Evolutionary conservation across 2,888 invertebrate genomes (phyloP).

Genomic region (Aporophyla lueneburgensis): DNA sequence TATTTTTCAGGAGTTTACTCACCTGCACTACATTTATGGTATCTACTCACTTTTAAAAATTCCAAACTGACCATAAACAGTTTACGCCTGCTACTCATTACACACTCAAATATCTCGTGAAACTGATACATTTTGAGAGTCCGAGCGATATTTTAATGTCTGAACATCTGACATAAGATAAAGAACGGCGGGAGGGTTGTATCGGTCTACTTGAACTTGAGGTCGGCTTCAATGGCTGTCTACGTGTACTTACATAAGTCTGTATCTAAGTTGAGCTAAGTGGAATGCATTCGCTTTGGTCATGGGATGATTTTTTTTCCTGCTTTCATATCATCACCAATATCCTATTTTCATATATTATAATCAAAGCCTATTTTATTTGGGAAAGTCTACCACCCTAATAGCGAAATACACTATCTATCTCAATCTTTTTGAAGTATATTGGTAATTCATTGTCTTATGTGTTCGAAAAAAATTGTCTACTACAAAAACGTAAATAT

Average conservation of each 20-base stretch:
- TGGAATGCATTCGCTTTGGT: background rate
- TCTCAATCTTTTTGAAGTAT: too few relatives aligned
- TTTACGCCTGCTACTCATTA: constrained; percentile 20
- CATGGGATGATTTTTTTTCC: background rate
- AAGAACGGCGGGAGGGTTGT: constrained; percentile 46
- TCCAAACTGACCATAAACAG: constrained; percentile 3
- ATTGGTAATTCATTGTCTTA: too few relatives aligned
- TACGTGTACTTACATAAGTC: constrained; percentile 26
- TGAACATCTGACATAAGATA: constrained; percentile 44
- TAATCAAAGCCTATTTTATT: too few relatives aligned
- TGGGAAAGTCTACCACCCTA: too few relatives aligned
- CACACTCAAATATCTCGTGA: constrained; percentile 12
- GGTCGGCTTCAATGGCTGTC: constrained; percentile 41
- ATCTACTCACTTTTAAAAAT: constrained; percentile 33
- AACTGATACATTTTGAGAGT: constrained; percentile 43
- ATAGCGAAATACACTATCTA: too few relatives aligned
- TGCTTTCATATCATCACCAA: background rate
- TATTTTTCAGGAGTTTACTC: background rate
- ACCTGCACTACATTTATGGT: background rate
- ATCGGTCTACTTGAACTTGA: constrained; percentile 50
- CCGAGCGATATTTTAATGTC: constrained; percentile 25
- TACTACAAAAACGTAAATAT: too few relatives aligned
- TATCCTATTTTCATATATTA: too few relatives aligned
- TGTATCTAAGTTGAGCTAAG: constrained; percentile 1
- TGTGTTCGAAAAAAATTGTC: too few relatives aligned